Base-by-base conservation (phyloP, 2,888 invertebrate species). In the Drosophila antonietae region DNA sequence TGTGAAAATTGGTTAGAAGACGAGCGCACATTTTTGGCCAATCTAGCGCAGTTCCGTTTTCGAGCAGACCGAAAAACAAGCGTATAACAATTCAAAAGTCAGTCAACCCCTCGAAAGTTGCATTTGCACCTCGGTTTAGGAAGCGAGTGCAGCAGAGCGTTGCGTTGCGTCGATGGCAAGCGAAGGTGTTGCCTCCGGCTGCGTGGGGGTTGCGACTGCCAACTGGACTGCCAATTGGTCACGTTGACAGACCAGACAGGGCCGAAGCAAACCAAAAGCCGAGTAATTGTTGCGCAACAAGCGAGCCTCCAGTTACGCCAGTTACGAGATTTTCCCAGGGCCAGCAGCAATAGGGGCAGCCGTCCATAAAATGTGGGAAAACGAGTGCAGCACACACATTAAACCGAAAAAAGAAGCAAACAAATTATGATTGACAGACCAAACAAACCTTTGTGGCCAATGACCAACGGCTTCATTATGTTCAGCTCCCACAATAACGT, bases 321-420 rank as follows among this genome's bases (percentile, higher is more conserved):
- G 80, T 28, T 28, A 28, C 28, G 28, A 75, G 86, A 86, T 86
- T 89, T 89, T 86, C 89, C 86, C 88, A 89, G 66, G 41, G 60
- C 52, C 49, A 52, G 31, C 49, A 52, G 31, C 10, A 15, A 35
- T 10, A 15, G 33, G 63, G 55, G 65, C 67, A 84, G 58, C 59
- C 67, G 57, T 43, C 66, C 88, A 79, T 79, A 75, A 73, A 87
- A 89, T 89, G 88, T 85, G 84, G 87, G 84, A 85, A 89, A 81
- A 73, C 20, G 66, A 78, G 53, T 60, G 75, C 75, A 79, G 35
- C 51, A 33, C 52, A 47, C 33, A 51, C 51, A 46, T 46, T 39
- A 5, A 23, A 31, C 51, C 12, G 18, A 12, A n/a, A n/a, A 33
- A 31, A 23, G 49, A 31, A 51, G 43, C 64, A 44, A 46, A 73